Base-by-base conservation (phyloP, 2,888 invertebrate species). In the Yponomeuta malinellus region DNA sequence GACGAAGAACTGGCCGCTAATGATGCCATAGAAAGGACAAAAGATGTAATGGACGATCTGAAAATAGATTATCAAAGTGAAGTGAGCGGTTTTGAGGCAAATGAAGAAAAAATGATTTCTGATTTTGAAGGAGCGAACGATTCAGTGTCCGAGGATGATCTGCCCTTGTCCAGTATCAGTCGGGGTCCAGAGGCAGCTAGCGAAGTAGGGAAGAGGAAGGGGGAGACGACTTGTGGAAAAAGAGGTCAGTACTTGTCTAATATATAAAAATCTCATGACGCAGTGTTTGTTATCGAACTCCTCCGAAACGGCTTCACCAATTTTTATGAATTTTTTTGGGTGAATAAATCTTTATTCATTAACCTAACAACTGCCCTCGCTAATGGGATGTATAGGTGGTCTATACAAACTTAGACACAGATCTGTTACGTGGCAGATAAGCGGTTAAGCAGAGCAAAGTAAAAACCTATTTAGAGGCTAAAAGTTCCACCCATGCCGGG, bases 91-190 rank as follows among this genome's bases (percentile, higher is more conserved):
- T 59, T 59, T 15, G 52, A 59, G 15, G 4, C 12, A 5, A 59
- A 2, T 65, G 65, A 70, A 33, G n/a, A 37, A 59, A 5, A 37
- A 59, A 5, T 31, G 9, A 37, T 70, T 10, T 3, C 2, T 12
- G n/a, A 63, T 9, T 71, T 10, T 31, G 66, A 29, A n/a, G 64
- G 48, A 4, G 52, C 1, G 15, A 15, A 15, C 15, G 15, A 12
- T 15, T 59, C 52, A 12, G 72, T 71, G 5, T 65, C 52, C 12
- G 72, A 72, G n/a, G 71, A 72, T 43, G 68, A 72, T 33, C 1
- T 72, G 5, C 70, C 70, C 5, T 59, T 69, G 65, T 48, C 48
- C 6, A 48, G 33, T 12, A 65, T 69, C 15, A 63, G 31, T 33
- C 23, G 15, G 52, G 15, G 52, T 59, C 52, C 37, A 37, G 29